Evolutionary conservation across 2,113 vertebrate genomes (phyloP), one percentile per base, ranked within the genome.

Genomic region (Sturnira hondurensis): DNA sequence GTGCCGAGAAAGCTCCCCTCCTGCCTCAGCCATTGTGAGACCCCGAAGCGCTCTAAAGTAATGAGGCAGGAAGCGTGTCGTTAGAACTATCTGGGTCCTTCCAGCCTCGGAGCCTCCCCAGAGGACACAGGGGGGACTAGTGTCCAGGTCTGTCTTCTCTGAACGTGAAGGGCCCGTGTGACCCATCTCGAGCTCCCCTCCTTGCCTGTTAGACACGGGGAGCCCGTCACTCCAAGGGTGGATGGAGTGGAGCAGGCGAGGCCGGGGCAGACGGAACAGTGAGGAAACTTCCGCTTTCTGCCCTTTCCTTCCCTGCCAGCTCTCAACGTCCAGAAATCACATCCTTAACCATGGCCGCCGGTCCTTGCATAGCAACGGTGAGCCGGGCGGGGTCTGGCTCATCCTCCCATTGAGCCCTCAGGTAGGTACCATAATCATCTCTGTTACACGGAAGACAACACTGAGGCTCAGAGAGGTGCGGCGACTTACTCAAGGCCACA

Each of bases 161-260:
- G 41, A 43, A 47, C 13, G 9, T 2, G 14, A 52, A 5, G 1
- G 13, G 33, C 45, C 33, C 0, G 0, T 43, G 45, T 0, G n/a
- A 41, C n/a, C 13, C 19, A 0, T 22, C 71, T n/a, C 0, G 2
- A 65, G 47, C 3, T 16, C 14, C 33, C 28, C 41, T 52, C 15
- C 77, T 11, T 76, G 58, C 20, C 12, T 16, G 36, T 0, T 7
- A 9, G 28, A 38, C 4, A 0, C 8, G 1, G 54, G 31, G 20
- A 47, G 15, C 61, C 70, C 28, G 16, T 65, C 31, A 2, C 26
- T 52, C 45, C 5, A 2, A 56, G 36, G 47, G 12, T 7, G n/a
- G 17, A 8, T 16, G 36, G 12, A 87, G 13, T 17, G 45, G 47
- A 41, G 43, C 33, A 31, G 22, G 20, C 36, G 28, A 52, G 22